phyloP scores from a whole-genome alignment of 2,888 invertebrate species.

The Dolomedes plantarius region DNA sequence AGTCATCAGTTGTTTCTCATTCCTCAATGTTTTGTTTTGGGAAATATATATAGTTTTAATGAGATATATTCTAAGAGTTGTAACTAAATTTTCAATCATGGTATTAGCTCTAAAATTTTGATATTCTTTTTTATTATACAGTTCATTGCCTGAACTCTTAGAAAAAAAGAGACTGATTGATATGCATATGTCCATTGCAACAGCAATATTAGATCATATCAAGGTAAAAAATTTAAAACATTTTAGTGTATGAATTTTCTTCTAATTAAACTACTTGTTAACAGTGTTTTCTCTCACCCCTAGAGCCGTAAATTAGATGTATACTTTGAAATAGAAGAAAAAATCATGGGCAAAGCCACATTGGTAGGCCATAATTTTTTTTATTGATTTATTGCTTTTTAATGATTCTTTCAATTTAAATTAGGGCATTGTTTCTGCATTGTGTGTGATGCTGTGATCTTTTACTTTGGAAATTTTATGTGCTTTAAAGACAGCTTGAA shows the following conservation, averaged over 20 bases:
- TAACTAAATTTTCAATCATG: no score
- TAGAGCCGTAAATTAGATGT: conserved; percentile 92
- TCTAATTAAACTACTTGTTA: no score
- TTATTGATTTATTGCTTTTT: background rate
- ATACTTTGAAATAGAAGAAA: conserved; percentile 98
- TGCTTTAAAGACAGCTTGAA: no score
- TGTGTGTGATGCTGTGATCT: no score
- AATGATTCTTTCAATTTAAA: background rate
- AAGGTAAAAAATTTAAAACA: conserved; percentile 81
- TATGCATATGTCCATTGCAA: conserved; percentile 99
- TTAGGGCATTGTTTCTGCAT: no score
- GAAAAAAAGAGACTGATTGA: conserved; percentile 98
- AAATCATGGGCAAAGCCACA: conserved; percentile 86
- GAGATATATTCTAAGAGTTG: no score
- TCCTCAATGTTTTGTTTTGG: no score
- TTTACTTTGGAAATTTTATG: no score
- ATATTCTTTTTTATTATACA: conserved; percentile 1
- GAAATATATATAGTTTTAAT: no score
- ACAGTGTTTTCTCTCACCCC: background rate
- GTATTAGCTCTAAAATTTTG: no score
- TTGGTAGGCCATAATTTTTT: conserved; percentile 74
- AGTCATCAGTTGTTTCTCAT: no score
- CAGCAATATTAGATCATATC: conserved; percentile 80
- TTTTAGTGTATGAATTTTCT: no score
- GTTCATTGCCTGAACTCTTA: conserved; percentile 95